Percentiles rank a stretch among this genome's conserved stretches.
Evolutionary conservation across 1,140 invertebrate genomes (phyloP).

Genomic region (Lineus longissimus): DNA sequence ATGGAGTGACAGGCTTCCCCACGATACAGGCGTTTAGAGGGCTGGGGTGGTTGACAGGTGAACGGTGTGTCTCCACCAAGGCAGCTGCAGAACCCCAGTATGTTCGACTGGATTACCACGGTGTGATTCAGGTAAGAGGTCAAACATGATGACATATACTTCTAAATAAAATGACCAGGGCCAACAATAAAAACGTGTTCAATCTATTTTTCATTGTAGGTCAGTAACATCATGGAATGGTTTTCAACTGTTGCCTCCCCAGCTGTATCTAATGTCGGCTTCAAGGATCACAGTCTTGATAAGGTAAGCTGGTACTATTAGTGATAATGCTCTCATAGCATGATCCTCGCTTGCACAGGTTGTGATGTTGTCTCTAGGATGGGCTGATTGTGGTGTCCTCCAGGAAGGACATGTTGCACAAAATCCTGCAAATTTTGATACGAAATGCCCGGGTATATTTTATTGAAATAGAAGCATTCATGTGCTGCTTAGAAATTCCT

Average conservation of each 20-base stretch:
- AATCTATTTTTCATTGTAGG: slow-evolving; percentile 6
- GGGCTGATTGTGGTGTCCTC: too few species aligned
- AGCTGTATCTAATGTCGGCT: slow-evolving; percentile 11
- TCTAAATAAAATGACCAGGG: not conserved
- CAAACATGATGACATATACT: not conserved
- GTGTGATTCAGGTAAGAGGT: slow-evolving; percentile 24
- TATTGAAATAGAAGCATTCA: too few species aligned
- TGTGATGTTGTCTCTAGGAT: too few species aligned
- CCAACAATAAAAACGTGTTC: not conserved
- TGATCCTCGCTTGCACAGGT: too few species aligned
- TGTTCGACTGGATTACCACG: slow-evolving; percentile 29
- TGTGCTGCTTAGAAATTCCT: too few species aligned
- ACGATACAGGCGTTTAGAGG: slow-evolving; percentile 27
- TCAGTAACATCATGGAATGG: slow-evolving; percentile 26
- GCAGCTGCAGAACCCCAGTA: slow-evolving; percentile 12
- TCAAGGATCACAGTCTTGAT: too few species aligned
- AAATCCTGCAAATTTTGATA: too few species aligned
- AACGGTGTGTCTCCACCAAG: slow-evolving; percentile 21
- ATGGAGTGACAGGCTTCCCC: slow-evolving; percentile 25
- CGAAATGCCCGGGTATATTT: too few species aligned
- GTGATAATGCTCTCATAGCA: too few species aligned
- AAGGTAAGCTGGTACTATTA: too few species aligned
- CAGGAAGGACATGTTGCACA: too few species aligned
- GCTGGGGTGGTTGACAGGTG: slow-evolving; percentile 22
- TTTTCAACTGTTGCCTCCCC: slow-evolving; percentile 18